phyloP scores from a whole-genome alignment of 1,140 invertebrate genomes.

The Anastrepha obliqua region DNA sequence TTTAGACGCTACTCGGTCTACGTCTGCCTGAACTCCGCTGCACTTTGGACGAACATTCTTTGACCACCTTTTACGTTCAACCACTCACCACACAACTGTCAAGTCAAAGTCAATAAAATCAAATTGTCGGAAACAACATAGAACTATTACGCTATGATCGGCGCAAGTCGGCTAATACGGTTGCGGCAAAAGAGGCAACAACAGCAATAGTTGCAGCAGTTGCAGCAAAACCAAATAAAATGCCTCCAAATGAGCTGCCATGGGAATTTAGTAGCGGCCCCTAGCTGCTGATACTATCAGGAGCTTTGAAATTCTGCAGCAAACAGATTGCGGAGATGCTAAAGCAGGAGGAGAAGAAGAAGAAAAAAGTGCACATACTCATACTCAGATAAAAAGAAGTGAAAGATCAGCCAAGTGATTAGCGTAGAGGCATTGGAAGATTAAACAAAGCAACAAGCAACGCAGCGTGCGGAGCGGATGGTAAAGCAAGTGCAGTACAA shows the following conservation, averaged over 20 bases:
- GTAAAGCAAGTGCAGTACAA: too few relatives aligned
- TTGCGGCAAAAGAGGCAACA: neutral
- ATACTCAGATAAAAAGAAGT: neutral
- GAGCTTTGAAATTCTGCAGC: neutral
- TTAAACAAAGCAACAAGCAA: neutral
- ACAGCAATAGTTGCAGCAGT: neutral
- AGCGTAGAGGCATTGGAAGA: neutral
- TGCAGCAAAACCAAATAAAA: neutral
- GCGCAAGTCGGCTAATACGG: neutral
- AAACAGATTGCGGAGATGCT: neutral
- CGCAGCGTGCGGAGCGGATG: neutral
- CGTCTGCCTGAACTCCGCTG: neutral
- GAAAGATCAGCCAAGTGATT: constrained; percentile 40
- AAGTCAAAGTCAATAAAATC: constrained; percentile 47
- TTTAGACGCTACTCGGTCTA: neutral
- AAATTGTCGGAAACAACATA: constrained; percentile 28
- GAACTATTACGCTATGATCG: constrained; percentile 3
- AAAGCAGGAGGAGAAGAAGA: neutral
- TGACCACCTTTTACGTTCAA: constrained; percentile 31
- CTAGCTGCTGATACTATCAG: neutral
- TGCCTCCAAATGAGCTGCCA: constrained; percentile 26
- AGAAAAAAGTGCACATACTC: neutral
- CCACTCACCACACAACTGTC: constrained; percentile 8
- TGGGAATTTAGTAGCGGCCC: constrained; percentile 3
- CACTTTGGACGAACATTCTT: neutral